Conservation (phyloP, 2,888 invertebrate species). For the Tetropium fuscum region DNA sequence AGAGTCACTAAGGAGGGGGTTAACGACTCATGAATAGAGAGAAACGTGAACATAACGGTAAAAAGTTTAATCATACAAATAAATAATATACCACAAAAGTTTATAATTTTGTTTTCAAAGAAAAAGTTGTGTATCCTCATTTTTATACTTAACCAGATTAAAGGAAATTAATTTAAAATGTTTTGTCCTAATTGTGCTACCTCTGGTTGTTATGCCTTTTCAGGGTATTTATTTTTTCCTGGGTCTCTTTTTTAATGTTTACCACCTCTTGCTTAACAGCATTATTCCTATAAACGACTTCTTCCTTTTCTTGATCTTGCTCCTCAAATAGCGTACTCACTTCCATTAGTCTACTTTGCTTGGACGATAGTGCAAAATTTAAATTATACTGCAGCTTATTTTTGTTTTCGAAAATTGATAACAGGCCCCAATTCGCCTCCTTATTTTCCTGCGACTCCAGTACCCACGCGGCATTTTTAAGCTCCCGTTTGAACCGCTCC, state of each 20-base stretch:
- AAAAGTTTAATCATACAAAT: constrained; percentile 16
- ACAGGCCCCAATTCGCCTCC: constrained; percentile 56
- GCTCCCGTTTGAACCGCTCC: constrained; percentile 73
- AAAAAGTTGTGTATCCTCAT: constrained; percentile 6
- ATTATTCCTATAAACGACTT: constrained; percentile 67
- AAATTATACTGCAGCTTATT: constrained; percentile 71
- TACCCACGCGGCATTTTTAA: constrained; percentile 78
- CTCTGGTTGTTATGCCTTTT: constrained; percentile 44
- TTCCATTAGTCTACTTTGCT: constrained; percentile 70
- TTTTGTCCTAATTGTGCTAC: constrained; percentile 35
- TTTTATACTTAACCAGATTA: constrained; percentile 13
- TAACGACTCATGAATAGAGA: not conserved
- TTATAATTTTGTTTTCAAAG: not conserved
- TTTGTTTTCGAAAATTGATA: constrained; percentile 57
- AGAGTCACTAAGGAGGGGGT: constrained; percentile 78
- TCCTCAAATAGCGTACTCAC: constrained; percentile 73
- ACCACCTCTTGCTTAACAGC: constrained; percentile 66
- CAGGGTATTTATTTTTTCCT: constrained; percentile 42
- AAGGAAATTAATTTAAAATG: not conserved
- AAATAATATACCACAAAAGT: constrained; percentile 7
- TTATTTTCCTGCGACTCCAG: constrained; percentile 70
- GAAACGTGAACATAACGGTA: not conserved
- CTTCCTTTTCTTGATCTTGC: constrained; percentile 48
- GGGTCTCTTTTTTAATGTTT: constrained; percentile 53
- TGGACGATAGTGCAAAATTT: constrained; percentile 58